Evolutionary conservation across 2,797 vertebrate species (phyloP).

Genomic region (Neoniphon sammara): DNA sequence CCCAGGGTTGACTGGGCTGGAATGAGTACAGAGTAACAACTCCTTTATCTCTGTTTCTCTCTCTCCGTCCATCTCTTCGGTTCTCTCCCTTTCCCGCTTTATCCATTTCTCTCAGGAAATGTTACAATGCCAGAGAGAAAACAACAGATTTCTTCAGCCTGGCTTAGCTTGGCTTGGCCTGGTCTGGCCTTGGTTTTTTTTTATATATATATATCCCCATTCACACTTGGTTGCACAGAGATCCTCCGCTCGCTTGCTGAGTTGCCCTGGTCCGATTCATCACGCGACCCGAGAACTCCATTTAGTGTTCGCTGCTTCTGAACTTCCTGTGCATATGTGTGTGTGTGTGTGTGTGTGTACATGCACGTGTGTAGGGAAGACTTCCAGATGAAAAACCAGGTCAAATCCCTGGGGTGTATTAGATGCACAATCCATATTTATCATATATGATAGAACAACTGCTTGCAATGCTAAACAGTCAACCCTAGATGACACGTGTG

Average conservation of each 20-base stretch:
- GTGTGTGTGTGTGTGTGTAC: neutral
- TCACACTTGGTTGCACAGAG: slow-evolving; percentile 28
- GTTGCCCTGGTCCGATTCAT: slow-evolving; percentile 28
- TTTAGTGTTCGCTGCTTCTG: slow-evolving; percentile 25
- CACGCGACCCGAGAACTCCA: slow-evolving; percentile 35
- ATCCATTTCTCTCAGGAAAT: slow-evolving; percentile 20
- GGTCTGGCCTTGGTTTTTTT: slow-evolving; percentile 8
- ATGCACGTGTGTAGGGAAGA: neutral
- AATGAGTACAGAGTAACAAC: slow-evolving; percentile 52
- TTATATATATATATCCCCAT: neutral
- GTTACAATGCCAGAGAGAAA: slow-evolving; percentile 26
- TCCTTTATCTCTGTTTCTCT: slow-evolving; percentile 28
- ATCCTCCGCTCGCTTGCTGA: slow-evolving; percentile 15
- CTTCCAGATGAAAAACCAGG: slow-evolving; percentile 56
- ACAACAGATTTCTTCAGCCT: slow-evolving; percentile 29
- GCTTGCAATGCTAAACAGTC: slow-evolving; percentile 9
- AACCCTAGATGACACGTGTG: neutral
- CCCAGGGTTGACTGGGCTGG: slow-evolving; percentile 38
- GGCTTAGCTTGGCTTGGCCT: neutral
- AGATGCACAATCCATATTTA: slow-evolving; percentile 55
- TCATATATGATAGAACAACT: slow-evolving; percentile 5
- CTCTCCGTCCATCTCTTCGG: slow-evolving; percentile 4
- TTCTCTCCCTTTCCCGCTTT: neutral
- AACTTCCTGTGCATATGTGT: neutral
- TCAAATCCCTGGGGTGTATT: slow-evolving; percentile 41